Evolutionary conservation across 2,113 vertebrate genomes (phyloP), one percentile per base, ranked within the genome.

Genomic region (Felis chaus): DNA sequence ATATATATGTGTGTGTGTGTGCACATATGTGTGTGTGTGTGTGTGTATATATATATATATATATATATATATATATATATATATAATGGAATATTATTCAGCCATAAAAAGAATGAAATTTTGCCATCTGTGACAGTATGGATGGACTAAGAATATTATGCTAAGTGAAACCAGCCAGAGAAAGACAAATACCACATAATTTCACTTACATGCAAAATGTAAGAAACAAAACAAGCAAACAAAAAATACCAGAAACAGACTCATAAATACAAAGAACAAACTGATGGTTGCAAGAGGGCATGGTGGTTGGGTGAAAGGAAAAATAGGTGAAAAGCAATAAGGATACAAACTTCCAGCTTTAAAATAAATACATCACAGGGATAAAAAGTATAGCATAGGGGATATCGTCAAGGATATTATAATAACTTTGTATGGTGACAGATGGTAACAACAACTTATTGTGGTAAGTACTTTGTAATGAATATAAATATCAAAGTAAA

Each of bases 41-140:
- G 7, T 45, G 1, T 41, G 6, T 0, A 12, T 50, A 50, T 50
- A 12, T 50, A 12, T 0, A 13, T 50, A 3, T 50, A 12, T 50
- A 13, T 50, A 13, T 50, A 11, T 50, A 12, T 12, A 50, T 41
- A 41, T 41, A 6, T 14, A 50, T 50, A 31, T 31, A 31, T 29
- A 31, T 65, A 18, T 16, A 69, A 69, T 18, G 33, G 33, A 69
- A 69, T 69, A n/a, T 69, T 69, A n/a, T 69, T 69, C 7, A 12
- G 16, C 66, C 66, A 69, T n/a, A 69, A 69, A 69, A 69, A 69
- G 15, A 69, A 69, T 68, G 66, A 69, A n/a, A 9, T 69, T 18
- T 69, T 18, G 15, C 66, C 66, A 19, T 18, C n/a, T 69, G 31
- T 69, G 66, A 69, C 33, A n/a, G 33, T 69, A 65, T 65, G 27